These are phyloP conservation scores for Pseudococcus viburni DNA, from an alignment of 2,888 invertebrate species.

Conservation along the genomic window DNA sequence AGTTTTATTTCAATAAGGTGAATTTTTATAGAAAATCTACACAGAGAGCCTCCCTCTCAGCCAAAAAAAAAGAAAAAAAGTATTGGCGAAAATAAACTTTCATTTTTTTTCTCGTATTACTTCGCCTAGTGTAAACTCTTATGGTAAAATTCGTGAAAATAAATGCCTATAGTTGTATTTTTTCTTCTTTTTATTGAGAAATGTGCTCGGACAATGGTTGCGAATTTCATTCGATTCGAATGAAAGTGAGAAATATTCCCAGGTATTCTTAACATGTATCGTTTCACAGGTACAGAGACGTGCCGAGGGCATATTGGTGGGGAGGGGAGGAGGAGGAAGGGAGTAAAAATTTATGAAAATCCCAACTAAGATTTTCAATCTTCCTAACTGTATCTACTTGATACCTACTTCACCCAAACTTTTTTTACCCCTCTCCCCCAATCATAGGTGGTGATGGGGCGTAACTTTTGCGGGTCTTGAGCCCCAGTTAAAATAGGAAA, in stretches of 20 bases:
- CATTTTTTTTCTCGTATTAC: neutral
- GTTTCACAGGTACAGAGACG: neutral
- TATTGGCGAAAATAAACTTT: neutral
- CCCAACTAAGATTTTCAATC: too few species aligned
- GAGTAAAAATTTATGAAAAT: too few species aligned
- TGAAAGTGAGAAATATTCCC: neutral
- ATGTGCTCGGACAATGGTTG: neutral
- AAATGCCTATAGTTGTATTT: neutral
- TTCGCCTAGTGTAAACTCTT: neutral
- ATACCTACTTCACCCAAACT: too few species aligned
- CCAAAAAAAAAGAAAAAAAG: neutral
- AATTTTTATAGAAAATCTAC: neutral
- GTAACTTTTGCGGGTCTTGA: too few species aligned
- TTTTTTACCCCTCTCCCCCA: too few species aligned
- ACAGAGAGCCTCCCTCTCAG: neutral
- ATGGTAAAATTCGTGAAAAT: neutral
- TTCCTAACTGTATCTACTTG: too few species aligned
- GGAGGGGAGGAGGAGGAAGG: too few species aligned
- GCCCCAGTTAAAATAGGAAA: too few species aligned
- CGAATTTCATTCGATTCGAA: neutral
- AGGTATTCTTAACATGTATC: neutral
- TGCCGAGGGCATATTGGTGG: too few species aligned
- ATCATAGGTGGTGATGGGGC: too few species aligned
- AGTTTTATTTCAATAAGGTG: conserved; percentile 18
- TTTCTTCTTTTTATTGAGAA: neutral